These are phyloP conservation scores for Phalacrocorax brasilianus DNA, from an alignment of 2,113 vertebrate species.

Conservation along the genomic window DNA sequence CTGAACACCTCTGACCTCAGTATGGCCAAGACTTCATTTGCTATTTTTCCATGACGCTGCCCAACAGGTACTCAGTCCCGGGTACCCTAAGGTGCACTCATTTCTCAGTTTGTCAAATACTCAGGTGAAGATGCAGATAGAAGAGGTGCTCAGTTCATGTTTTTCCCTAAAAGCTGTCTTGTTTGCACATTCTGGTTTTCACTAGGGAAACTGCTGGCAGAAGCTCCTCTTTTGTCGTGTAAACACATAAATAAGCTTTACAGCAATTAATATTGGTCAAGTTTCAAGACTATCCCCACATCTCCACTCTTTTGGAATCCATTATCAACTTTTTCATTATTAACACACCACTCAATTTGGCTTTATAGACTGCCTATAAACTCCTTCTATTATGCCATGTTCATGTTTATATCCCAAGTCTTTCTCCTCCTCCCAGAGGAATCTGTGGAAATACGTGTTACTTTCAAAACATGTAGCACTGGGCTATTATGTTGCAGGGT, in stretches of 20 bases:
- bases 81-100: rapidly evolving
- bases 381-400: not conserved
- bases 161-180: conserved; percentile 13
- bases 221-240: not conserved
- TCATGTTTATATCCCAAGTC: not conserved
- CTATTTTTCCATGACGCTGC: not conserved
- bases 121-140: not conserved
- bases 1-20: not conserved
- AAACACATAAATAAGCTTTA: conserved; percentile 56
- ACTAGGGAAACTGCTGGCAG: conserved; percentile 32
- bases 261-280: conserved; percentile 47
- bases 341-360: conserved; percentile 30
- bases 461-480: not conserved
- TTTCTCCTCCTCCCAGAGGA: conserved; percentile 12
- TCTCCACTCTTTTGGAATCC: conserved; percentile 18
- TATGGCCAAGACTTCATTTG: not conserved
- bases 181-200: conserved; percentile 21
- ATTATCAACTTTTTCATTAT: conserved; percentile 58
- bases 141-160: not conserved
- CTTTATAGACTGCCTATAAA: conserved; percentile 13
- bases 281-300: conserved; percentile 32
- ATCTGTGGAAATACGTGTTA: not conserved
- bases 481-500: not conserved
- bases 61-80: not conserved
- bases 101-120: not conserved